Conservation (phyloP, 2,888 invertebrate species). For the Lottia gigantea region DNA sequence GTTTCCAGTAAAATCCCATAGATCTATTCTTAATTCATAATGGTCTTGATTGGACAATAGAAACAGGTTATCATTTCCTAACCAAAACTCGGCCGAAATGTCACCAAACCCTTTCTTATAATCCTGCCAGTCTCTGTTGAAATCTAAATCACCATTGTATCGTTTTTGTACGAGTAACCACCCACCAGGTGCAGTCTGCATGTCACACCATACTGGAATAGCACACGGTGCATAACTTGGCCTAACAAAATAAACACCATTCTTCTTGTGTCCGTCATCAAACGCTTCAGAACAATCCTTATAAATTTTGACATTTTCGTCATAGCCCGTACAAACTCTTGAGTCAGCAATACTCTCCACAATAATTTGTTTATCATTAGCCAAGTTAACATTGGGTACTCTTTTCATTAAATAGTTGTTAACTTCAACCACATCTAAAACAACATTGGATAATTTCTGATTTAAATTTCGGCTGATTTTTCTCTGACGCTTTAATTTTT, state of each 20-base stretch:
- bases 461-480: conserved; percentile 51
- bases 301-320: conserved; percentile 35
- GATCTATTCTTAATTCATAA: conserved; percentile 61
- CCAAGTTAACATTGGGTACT: conserved; percentile 33
- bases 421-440: conserved; percentile 63
- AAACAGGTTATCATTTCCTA: conserved; percentile 65
- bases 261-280: conserved; percentile 49
- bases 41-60: conserved; percentile 61
- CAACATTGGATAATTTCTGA: conserved; percentile 60
- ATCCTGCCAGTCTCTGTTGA: conserved; percentile 58
- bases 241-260: conserved; percentile 62
- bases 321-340: conserved; percentile 48
- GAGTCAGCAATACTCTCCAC: conserved; percentile 52
- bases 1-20: conserved; percentile 65
- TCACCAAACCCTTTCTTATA: conserved; percentile 64
- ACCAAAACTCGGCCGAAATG: conserved; percentile 59
- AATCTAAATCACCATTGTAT: conserved; percentile 47
- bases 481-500: conserved; percentile 45
- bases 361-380: conserved; percentile 41
- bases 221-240: conserved; percentile 60
- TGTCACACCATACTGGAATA: conserved; percentile 77
- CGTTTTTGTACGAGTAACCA: conserved; percentile 62
- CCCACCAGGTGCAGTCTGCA: conserved; percentile 69
- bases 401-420: conserved; percentile 54
- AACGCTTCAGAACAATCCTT: conserved; percentile 61